Base-by-base conservation (phyloP, 2,888 invertebrate species). In the Subacronicta megacephala region DNA sequence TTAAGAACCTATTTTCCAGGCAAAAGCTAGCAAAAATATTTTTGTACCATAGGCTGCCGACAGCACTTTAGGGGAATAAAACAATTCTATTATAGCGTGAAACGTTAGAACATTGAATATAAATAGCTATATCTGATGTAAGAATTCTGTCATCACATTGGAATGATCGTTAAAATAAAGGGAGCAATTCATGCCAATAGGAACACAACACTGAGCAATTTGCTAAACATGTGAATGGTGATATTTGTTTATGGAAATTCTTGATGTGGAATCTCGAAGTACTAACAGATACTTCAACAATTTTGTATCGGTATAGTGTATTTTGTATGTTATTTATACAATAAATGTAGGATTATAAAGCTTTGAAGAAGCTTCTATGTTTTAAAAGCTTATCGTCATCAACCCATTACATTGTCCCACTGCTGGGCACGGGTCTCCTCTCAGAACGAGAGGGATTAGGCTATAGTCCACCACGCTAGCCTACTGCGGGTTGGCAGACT, bases 101-200 rank as follows among this genome's bases (percentile, higher is more conserved):
- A 47, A 12, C 31, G 33, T 45, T 42, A 26, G 31, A 43, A 10
- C 20, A 66, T 57, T 66, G 58, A 69, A 66, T 57, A 9, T 50
- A 53, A 41, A 66, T 57, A 31, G 33, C 7, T 15, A 16, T 20
- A 4, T 7, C 49, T 49, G 1, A 63, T 46, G 42, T 64, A 37
- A 16, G 36, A 49, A 64, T 40, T 58, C 50, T 45, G 46, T 20
- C 29, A 29, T 12, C 33, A 37, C 52, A 9, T 45, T 36, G 59
- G 44, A 35, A 46, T 26, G 52, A 23, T 43, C 51, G 42, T 66
- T 57, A 66, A 54, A 70, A 61, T 47, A 71, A 65, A 71, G 38
- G 61, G 72, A 53, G 53, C 72, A 41, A 61, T 66, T 71, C 20
- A 18, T 44, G 36, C 56, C 56, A 53, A 51, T 72, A 55, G 47